Evolutionary conservation across 2,113 vertebrate species (phyloP).

Genomic region (Rattus rattus): DNA sequence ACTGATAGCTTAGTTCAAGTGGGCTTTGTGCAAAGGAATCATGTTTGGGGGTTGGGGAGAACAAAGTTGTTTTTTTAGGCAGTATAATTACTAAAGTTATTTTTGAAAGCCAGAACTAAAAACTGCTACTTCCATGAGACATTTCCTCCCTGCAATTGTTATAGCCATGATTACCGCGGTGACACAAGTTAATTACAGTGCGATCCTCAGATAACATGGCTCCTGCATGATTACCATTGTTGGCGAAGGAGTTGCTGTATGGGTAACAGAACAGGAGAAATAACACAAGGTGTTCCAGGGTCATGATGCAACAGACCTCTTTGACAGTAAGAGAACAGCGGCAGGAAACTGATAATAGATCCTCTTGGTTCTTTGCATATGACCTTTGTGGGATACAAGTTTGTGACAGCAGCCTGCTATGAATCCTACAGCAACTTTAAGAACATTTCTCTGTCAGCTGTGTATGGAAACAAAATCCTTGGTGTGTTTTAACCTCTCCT

Average conservation of each 20-base stretch:
- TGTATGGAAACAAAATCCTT: background rate
- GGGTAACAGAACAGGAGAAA: conserved; percentile 71
- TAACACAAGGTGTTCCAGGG: conserved; percentile 51
- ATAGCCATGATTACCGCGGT: conserved; percentile 80
- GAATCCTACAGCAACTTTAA: background rate
- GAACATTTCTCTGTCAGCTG: background rate
- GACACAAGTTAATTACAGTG: conserved; percentile 85
- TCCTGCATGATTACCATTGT: conserved; percentile 82
- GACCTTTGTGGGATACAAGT: background rate
- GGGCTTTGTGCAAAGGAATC: background rate
- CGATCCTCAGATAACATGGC: conserved; percentile 82
- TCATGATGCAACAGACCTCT: conserved; percentile 35
- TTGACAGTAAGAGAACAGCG: background rate
- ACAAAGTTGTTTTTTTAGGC: conserved; percentile 5
- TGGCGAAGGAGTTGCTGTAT: conserved; percentile 74
- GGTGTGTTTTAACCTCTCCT: background rate
- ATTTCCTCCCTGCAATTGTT: conserved; percentile 76
- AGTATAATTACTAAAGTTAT: conserved; percentile 52
- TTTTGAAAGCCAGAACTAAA: conserved; percentile 80
- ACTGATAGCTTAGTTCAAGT: conserved; percentile 13
- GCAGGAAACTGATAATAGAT: background rate
- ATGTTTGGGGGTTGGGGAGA: background rate
- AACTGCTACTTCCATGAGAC: conserved; percentile 78
- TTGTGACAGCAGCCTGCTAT: fast-evolving
- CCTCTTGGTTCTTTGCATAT: background rate